Evolutionary conservation across 1,140 invertebrate genomes (phyloP), one percentile per base, ranked within the genome.

Genomic region (Magallana gigas): DNA sequence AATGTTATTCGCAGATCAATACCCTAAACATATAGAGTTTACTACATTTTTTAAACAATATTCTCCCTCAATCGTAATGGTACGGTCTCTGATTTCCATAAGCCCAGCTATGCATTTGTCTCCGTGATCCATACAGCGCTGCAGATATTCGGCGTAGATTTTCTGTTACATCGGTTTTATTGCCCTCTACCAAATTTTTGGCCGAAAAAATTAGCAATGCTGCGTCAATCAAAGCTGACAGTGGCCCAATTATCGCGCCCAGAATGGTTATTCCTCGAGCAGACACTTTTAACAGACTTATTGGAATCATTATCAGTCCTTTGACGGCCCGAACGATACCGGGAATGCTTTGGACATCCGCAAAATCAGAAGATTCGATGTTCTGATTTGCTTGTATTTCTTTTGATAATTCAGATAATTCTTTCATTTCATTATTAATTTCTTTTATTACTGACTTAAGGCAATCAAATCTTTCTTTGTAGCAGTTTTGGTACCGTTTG

Each of bases 41-140:
- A 48, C 36, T 3, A 36, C 36, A 36, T 1, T 36, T 36, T 36
- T 36, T 36, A 3, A 36, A 36, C 36, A 48, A 48, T 48, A 48
- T 4, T 48, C 36, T 0, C 36, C 36, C 36, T 48, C 36, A 71
- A 11, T 71, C 1, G 8, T 23, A 71, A 23, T 18, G 36, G 23
- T 29, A 8, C 9, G 68, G 23, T 76, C 68, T 76, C 81, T 60
- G 5, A 84, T 87, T 84, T n/a, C 86, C 86, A 57, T 76, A 76
- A n/a, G 86, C 86, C 86, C 86, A 87, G 5, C 56, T 68, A 6
- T 87, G 60, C 86, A 87, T 83, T 57, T 87, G 86, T 14, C 56
- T 29, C 29, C 82, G 58, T 8, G 82, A 84, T 29, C 82, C 60
- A 23, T 59, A 56, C 16, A 87, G 64, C 8, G 83, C 14, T 68